Evolutionary conservation across 2,888 invertebrate species (phyloP).

Genomic region (Archaeoteleia sp.): DNA sequence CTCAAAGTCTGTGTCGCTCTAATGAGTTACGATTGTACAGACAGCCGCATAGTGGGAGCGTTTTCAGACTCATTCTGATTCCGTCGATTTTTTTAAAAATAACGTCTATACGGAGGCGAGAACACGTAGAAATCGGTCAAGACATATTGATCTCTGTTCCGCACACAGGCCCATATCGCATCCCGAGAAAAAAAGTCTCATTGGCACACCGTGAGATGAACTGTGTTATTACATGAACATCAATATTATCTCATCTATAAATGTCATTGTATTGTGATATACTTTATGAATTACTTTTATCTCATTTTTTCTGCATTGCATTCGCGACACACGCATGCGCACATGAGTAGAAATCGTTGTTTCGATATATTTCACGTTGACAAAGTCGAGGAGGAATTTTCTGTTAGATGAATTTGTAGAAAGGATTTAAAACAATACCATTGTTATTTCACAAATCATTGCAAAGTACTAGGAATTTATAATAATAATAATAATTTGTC

Average conservation of each 20-base stretch:
- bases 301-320: slow-evolving; percentile 9
- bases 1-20: slow-evolving; percentile 51
- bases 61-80: slow-evolving; percentile 48
- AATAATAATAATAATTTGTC: too few relatives aligned
- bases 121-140: slow-evolving; percentile 62
- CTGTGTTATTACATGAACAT: slow-evolving; percentile 42
- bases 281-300: slow-evolving; percentile 37
- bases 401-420: too few relatives aligned
- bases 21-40: slow-evolving; percentile 60
- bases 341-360: slow-evolving; percentile 46
- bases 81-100: slow-evolving; percentile 59
- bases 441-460: too few relatives aligned
- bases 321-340: slow-evolving; percentile 15
- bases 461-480: too few relatives aligned
- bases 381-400: slow-evolving; percentile 2
- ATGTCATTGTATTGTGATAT: slow-evolving; percentile 48
- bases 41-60: slow-evolving; percentile 56
- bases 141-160: slow-evolving; percentile 52
- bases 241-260: slow-evolving; percentile 48
- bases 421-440: too few relatives aligned
- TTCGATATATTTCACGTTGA: slow-evolving; percentile 29
- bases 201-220: slow-evolving; percentile 49
- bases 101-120: slow-evolving; percentile 61
- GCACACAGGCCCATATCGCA: slow-evolving; percentile 48
- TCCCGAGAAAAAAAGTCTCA: slow-evolving; percentile 36